Evolutionary conservation across 1,140 invertebrate species (phyloP).

Genomic region (Hycleus phaleratus): DNA sequence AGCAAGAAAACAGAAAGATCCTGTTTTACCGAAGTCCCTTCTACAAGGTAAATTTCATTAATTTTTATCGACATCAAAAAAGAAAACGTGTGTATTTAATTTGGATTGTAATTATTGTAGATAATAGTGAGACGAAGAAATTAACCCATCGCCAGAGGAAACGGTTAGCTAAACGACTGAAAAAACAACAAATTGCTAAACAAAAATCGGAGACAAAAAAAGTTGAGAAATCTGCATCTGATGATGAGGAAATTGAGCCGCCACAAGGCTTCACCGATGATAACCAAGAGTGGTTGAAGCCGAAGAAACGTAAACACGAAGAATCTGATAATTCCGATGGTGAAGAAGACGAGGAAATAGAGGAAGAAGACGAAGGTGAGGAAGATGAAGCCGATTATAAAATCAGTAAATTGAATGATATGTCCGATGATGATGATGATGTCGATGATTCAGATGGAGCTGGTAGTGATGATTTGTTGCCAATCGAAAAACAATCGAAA

Average conservation of each 20-base stretch:
- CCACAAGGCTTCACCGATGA: slow-evolving; percentile 55
- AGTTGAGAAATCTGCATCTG: slow-evolving; percentile 5
- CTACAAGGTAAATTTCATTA: slow-evolving; percentile 2
- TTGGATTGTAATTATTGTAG: neutral
- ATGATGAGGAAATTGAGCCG: neutral
- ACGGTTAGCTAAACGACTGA: slow-evolving; percentile 51
- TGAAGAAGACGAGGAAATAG: slow-evolving; percentile 11
- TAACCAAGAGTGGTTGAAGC: slow-evolving; percentile 60
- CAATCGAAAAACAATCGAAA: slow-evolving; percentile 79
- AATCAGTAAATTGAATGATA: slow-evolving; percentile 44
- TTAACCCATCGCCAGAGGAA: slow-evolving; percentile 63
- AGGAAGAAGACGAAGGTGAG: slow-evolving; percentile 27
- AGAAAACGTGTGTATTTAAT: no score
- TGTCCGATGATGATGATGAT: slow-evolving; percentile 39
- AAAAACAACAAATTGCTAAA: slow-evolving; percentile 49
- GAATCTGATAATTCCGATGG: neutral
- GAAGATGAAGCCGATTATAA: slow-evolving; percentile 31
- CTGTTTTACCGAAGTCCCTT: slow-evolving; percentile 56
- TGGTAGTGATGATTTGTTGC: slow-evolving; percentile 59
- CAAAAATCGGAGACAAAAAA: slow-evolving; percentile 2
- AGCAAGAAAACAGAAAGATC: slow-evolving; percentile 74
- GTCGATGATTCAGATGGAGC: slow-evolving; percentile 33
- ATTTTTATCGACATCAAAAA: no score
- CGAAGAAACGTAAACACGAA: slow-evolving; percentile 38
- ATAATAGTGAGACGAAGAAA: slow-evolving; percentile 45